Base-by-base conservation (phyloP, 2,797 vertebrate genomes). In the Podarcis lilfordi region DNA sequence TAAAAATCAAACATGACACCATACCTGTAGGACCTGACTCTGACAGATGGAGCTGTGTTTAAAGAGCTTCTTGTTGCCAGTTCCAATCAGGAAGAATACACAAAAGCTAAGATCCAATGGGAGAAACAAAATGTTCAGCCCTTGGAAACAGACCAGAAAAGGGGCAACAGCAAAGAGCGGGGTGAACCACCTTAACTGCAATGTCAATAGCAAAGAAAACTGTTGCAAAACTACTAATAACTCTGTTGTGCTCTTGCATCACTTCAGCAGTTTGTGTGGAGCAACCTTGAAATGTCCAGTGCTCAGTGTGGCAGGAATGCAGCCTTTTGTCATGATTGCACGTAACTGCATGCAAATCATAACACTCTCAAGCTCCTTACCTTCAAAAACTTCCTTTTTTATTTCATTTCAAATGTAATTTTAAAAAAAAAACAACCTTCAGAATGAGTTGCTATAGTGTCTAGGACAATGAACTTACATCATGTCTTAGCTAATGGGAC, bases 1-100 rank as follows among this genome's bases (percentile, higher is more conserved):
- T 91, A 89, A 94, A 85, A 96, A 97, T 97, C 94, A 96, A 96
- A 97, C 94, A 94, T 45, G 93, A 96, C 94, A 94, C 86, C 86
- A 69, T 95, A 95, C 94, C 92, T 95, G 85, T 90, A 96, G 95
- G 95, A 97, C 92, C 89, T 87, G 76, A 95, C 84, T 94, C 93
- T 95, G 94, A 93, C 96, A 97, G 96, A 96, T 97, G 96, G 96
- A 95, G 86, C 84, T 93, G 29, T 0, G 64, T 93, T 96, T 93
- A 94, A 96, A 94, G 87, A 95, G 87, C 89, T 93, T 88, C 83
- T 10, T 84, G 80, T 95, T 96, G 95, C 95, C 95, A 95, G 78
- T 95, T 97, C 86, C 75, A 95, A 96, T 97, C 96, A 96, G 93
- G 80, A 37, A 93, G 95, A 94, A 89, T 91, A 91, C 71, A 95